Evolutionary conservation across 2,888 invertebrate genomes (phyloP).

Genomic region (Drosophila colorata): DNA sequence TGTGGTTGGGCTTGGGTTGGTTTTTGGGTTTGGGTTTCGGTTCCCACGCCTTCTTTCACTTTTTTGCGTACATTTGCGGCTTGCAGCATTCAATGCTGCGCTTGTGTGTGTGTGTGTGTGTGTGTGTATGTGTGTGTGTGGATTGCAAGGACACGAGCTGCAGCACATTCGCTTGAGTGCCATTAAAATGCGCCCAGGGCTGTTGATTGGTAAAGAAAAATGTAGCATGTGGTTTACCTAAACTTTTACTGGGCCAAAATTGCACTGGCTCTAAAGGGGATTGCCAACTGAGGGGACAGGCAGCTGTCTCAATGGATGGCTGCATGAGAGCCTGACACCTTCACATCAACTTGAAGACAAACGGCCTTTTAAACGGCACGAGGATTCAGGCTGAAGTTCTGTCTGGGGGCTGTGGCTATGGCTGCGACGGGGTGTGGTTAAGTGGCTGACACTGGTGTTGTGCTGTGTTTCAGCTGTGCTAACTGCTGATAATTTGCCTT

Average conservation of each 20-base stretch:
- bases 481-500: constrained; percentile 41
- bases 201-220: constrained; percentile 76
- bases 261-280: not conserved
- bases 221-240: constrained; percentile 75
- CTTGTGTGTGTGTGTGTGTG: not conserved
- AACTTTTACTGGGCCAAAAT: constrained; percentile 58
- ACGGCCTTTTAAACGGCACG: constrained; percentile 41
- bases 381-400: constrained; percentile 8
- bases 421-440: constrained; percentile 27
- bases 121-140: constrained; percentile 8
- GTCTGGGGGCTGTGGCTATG: constrained; percentile 1
- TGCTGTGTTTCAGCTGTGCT: constrained; percentile 40
- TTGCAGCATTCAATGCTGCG: constrained; percentile 15
- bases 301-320: constrained; percentile 33
- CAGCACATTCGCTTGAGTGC: constrained; percentile 66
- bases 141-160: constrained; percentile 63
- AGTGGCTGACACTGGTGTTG: constrained; percentile 42
- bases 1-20: constrained; percentile 52
- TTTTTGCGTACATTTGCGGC: constrained; percentile 37
- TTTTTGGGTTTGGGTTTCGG: constrained; percentile 28
- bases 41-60: constrained; percentile 13
- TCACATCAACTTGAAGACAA: constrained; percentile 45
- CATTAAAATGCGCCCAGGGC: constrained; percentile 76
- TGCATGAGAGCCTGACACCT: constrained; percentile 57
- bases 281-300: not conserved